Base-by-base conservation (phyloP, 2,113 vertebrate genomes). In the Plectropomus leopardus region DNA sequence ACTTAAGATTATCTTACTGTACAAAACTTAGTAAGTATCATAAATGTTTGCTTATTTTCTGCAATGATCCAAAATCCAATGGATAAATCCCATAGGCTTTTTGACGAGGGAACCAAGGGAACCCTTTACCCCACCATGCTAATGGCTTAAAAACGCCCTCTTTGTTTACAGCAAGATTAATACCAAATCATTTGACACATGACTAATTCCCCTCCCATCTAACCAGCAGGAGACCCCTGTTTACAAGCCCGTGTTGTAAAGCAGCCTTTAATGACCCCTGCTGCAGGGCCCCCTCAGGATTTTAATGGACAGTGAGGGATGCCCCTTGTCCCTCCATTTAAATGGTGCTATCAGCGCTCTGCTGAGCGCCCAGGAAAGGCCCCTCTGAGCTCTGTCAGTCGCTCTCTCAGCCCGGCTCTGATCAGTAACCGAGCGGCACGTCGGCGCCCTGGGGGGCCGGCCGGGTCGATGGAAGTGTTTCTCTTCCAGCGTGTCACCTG, bases 381-480 rank as follows among this genome's bases (percentile, higher is more conserved):
- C 42, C 67, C 40, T 47, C 34, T 34, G 71, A 70, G 70, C n/a
- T 30, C 68, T 19, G 55, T 63, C 53, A 23, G 9, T n/a, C 1
- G 11, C 17, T 60, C 44, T 72, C 16, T 17, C 28, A 30, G 47
- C 14, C 3, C 3, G 7, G 32, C 24, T 19, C 45, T 44, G 28
- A 63, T n/a, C 32, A 34, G 30, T 32, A 45, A 54, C 50, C 13
- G 1, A 64, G 76, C 23, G 3, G 57, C 63, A 65, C 55, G 30
- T 61, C 15, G 26, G 16, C 26, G 51, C 72, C 75, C 63, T 17
- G 63, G 70, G 70, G 77, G 74, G 36, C 64, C 21, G 21, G 47
- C 54, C 23, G 16, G 85, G 65, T 91, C 72, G 50, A 89, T 91
- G 42, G 24, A 61, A 72, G 51, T 70, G 73, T 88, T 83, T 67